These are phyloP conservation scores for Oscheius sp. DNA, from an alignment of 2,888 invertebrate genomes.

Conservation along the genomic window DNA sequence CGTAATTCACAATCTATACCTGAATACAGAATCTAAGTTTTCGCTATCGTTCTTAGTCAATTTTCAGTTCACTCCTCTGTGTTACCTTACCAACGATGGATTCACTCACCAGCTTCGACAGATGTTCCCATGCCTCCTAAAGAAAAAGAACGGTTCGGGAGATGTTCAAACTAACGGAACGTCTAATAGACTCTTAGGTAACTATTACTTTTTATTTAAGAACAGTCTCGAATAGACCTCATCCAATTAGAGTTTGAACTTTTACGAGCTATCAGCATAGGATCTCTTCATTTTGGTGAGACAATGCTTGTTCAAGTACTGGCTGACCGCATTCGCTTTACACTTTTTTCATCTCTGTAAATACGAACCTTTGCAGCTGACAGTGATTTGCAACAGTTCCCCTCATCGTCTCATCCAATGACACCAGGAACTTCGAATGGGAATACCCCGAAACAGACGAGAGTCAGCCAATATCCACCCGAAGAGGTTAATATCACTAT, in stretches of 20 bases:
- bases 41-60: too few relatives aligned
- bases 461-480: background rate
- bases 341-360: background rate
- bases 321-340: background rate
- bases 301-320: background rate
- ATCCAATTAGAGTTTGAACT: background rate
- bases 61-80: slow-evolving; percentile 36
- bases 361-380: background rate
- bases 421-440: too few relatives aligned
- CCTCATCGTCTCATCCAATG: background rate
- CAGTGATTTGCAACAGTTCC: background rate
- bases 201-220: background rate
- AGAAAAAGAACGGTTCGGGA: slow-evolving; percentile 10
- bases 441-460: background rate
- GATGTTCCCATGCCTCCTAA: slow-evolving; percentile 24
- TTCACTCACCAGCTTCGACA: slow-evolving; percentile 28
- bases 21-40: background rate
- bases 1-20: background rate
- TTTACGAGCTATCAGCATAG: slow-evolving; percentile 5
- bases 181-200: slow-evolving; percentile 22
- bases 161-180: background rate
- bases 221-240: background rate
- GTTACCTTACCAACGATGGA: slow-evolving; percentile 38
- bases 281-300: background rate
- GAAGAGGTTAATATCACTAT: background rate